Evolutionary conservation across 2,888 invertebrate genomes (phyloP).

Genomic region (Drosophila fungiperda): DNA sequence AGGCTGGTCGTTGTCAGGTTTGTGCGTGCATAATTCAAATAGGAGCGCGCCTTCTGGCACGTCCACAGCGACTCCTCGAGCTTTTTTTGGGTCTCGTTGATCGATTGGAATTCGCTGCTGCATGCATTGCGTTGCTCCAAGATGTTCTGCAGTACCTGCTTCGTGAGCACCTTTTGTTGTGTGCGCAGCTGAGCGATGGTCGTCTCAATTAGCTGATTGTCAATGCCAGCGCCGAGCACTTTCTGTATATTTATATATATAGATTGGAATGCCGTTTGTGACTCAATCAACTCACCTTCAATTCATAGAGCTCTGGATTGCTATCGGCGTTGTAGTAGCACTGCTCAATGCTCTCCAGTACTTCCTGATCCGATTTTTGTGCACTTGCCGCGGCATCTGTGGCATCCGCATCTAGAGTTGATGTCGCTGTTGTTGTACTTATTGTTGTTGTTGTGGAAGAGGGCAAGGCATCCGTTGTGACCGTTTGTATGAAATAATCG

Average conservation of each 20-base stretch:
- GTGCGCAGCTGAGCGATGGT: conserved; percentile 82
- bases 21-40: conserved; percentile 91
- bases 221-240: conserved; percentile 81
- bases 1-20: conserved; percentile 94
- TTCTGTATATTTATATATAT: conserved; percentile 62
- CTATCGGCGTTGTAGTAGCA: conserved; percentile 83
- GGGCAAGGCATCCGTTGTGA: conserved; percentile 76
- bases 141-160: conserved; percentile 96
- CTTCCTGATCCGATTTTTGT: conserved; percentile 84
- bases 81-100: conserved; percentile 89
- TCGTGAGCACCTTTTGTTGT: conserved; percentile 91
- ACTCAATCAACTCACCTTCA: conserved; percentile 73
- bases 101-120: conserved; percentile 92
- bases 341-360: conserved; percentile 83
- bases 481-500: conserved; percentile 84
- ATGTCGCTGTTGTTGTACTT: conserved; percentile 12
- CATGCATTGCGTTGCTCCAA: conserved; percentile 95
- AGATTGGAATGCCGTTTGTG: not conserved
- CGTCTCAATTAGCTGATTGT: conserved; percentile 81
- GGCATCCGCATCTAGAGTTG: conserved; percentile 58
- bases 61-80: conserved; percentile 89
- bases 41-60: conserved; percentile 90
- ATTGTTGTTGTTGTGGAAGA: conserved; percentile 28
- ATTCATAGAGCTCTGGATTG: conserved; percentile 82
- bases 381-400: conserved; percentile 43